phyloP scores from a whole-genome alignment of 2,797 vertebrate genomes.

The Crenuchus spilurus region DNA sequence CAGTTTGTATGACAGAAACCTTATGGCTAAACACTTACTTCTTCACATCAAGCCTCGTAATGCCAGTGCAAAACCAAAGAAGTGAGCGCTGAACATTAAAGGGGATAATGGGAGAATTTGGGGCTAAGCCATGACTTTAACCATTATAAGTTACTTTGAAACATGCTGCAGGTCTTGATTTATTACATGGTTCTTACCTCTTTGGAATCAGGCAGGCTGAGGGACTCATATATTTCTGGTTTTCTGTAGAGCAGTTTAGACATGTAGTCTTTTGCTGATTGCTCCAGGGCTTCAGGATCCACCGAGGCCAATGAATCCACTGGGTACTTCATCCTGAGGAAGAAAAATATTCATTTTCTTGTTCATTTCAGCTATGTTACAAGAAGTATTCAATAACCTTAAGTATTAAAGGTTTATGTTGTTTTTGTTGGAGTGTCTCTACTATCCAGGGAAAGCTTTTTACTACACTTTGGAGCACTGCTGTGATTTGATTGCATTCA shows the following conservation, averaged over 20 bases:
- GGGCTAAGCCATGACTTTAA: too few species aligned
- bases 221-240: slow-evolving; percentile 70
- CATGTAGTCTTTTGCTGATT: slow-evolving; percentile 75
- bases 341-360: slow-evolving; percentile 21
- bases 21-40: too few species aligned
- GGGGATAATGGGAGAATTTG: too few species aligned
- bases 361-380: background rate
- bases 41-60: too few species aligned
- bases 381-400: background rate
- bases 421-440: too few species aligned
- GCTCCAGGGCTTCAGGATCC: slow-evolving; percentile 79
- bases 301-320: slow-evolving; percentile 82
- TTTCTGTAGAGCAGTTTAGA: slow-evolving; percentile 72
- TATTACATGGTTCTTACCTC: slow-evolving; percentile 67
- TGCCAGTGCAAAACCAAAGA: too few species aligned
- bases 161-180: background rate
- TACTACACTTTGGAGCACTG: too few species aligned
- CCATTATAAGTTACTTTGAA: background rate
- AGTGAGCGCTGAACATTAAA: too few species aligned
- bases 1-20: too few species aligned
- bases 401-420: too few species aligned
- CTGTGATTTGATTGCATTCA: too few species aligned
- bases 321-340: slow-evolving; percentile 84
- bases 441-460: too few species aligned
- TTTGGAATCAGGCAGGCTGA: slow-evolving; percentile 70